A percentile compares a stretch with the other conserved stretches of the same genome.
phyloP scores from a whole-genome alignment of 2,113 vertebrate genomes.

The Nothobranchius kuhntae region DNA sequence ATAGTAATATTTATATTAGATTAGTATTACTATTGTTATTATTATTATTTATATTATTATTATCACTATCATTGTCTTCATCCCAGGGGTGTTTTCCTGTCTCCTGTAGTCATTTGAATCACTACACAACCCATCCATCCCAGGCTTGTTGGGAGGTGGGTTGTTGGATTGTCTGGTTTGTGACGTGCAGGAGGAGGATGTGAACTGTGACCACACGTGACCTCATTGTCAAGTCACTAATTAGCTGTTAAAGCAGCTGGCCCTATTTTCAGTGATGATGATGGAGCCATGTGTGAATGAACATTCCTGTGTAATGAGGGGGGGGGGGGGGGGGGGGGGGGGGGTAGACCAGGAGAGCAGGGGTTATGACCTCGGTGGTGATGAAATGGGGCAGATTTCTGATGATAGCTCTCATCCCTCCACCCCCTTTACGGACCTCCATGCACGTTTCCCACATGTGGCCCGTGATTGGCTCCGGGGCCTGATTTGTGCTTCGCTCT shows the following conservation, averaged over 20 bases:
- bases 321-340: slow-evolving; percentile 44
- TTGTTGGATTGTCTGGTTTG: no score
- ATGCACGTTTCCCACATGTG: slow-evolving; percentile 86
- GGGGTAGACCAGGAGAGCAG: slow-evolving; percentile 39
- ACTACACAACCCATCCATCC: no score
- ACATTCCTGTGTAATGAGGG: slow-evolving; percentile 76
- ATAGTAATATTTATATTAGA: not conserved
- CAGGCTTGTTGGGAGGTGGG: no score
- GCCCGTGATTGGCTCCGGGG: slow-evolving; percentile 88
- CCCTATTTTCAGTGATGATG: slow-evolving; percentile 53
- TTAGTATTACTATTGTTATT: not conserved
- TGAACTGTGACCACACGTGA: slow-evolving; percentile 64
- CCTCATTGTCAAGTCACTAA: slow-evolving; percentile 80
- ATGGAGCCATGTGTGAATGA: slow-evolving; percentile 72
- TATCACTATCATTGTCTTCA: no score
- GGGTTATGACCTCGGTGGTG: slow-evolving; percentile 70
- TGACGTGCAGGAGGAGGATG: slow-evolving; percentile 38
- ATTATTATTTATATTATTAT: no score
- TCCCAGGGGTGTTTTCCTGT: no score
- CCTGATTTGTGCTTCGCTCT: slow-evolving; percentile 89
- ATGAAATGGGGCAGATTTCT: slow-evolving; percentile 69
- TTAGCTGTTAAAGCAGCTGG: slow-evolving; percentile 73
- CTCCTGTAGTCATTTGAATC: no score
- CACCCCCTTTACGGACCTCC: slow-evolving; percentile 24
- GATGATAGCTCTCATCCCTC: slow-evolving; percentile 57